These are phyloP conservation scores for Parus major DNA, from an alignment of 2,113 vertebrate species.

Conservation along the genomic window DNA sequence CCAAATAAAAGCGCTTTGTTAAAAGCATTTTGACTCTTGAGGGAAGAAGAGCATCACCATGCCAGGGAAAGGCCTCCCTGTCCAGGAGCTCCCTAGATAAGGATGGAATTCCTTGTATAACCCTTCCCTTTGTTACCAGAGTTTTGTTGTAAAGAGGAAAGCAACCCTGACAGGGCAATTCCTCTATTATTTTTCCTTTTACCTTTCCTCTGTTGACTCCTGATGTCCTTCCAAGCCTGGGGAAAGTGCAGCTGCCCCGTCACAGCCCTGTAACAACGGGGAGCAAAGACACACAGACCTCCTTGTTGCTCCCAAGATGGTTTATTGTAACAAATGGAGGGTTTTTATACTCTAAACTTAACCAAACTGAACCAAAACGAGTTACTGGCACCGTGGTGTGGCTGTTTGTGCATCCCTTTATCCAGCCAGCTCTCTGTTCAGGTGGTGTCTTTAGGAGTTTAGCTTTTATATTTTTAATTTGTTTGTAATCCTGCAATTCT, in stretches of 20 bases:
- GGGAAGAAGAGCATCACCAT: background rate
- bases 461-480: background rate
- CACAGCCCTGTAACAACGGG: background rate
- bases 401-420: rapidly evolving
- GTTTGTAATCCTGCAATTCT: background rate
- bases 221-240: background rate
- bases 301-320: no score
- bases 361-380: background rate
- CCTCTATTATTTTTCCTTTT: background rate
- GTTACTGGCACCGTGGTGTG: rapidly evolving
- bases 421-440: background rate
- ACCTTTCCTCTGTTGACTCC: background rate
- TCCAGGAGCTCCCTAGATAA: background rate
- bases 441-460: background rate
- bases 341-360: background rate
- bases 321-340: rapidly evolving
- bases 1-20: background rate
- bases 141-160: background rate
- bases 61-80: background rate
- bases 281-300: background rate
- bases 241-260: rapidly evolving
- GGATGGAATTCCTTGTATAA: background rate
- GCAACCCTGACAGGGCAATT: background rate
- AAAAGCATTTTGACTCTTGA: background rate
- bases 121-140: background rate